Evolutionary conservation across 1,140 invertebrate species (phyloP), one percentile per base, ranked within the genome.

Genomic region (Phocides pigmalion): DNA sequence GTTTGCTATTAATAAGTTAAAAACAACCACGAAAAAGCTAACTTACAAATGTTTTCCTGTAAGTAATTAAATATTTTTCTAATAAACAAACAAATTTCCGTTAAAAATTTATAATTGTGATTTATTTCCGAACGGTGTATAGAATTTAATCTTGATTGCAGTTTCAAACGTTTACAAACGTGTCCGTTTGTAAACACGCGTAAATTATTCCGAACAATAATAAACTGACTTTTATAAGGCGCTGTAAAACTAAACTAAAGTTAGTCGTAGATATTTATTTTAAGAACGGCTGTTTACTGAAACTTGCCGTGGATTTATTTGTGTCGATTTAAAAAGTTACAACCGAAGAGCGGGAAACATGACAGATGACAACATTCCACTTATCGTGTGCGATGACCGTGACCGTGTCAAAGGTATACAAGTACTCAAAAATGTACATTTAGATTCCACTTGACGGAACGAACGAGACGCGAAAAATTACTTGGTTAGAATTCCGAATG

Each of bases 201-300:
- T 56, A 56, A 56, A 56, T 56, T 56, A 56, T 42, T 56, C 35
- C 8, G 19, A 44, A 56, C 53, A 56, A 56, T 56, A 56, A 56
- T 44, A 56, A 56, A 56, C 53, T 0, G 53, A 56, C 53, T 28
- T 56, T 56, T 56, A 56, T 54, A 56, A 56, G 39, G 39, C 14
- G 53, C 53, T n/a, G 39, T 63, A 32, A 35, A 64, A 54, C 49
- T 56, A 56, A 56, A 56, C 20, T 35, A 17, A 37, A 42, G 15
- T 15, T 25, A 49, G 39, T 42, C 41, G 22, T 41, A n/a, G n/a
- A n/a, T n/a, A 56, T 56, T 56, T 56, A 41, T 56, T 56, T 56
- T 56, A 11, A 56, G 37, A 56, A 56, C 37, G 53, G 53, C 53
- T 44, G 53, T 44, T 32, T 32, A n/a, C 9, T n/a, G 28, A 32